These are phyloP conservation scores for Hystrix cristata DNA, from an alignment of 2,113 vertebrate genomes.

Conservation along the genomic window DNA sequence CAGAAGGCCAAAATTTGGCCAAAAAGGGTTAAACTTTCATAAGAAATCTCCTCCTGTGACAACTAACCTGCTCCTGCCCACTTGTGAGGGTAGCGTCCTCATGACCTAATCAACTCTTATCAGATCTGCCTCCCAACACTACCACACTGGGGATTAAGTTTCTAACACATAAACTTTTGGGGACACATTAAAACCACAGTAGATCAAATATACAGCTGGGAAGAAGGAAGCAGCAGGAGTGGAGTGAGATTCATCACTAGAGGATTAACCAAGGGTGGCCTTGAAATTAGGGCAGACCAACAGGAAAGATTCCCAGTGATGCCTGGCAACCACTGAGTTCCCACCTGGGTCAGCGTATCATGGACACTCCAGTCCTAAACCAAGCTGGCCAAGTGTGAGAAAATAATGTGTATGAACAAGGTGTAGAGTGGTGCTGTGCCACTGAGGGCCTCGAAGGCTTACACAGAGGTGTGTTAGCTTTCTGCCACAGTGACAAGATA, in stretches of 20 bases:
- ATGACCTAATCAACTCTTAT: too few species aligned
- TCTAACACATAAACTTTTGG: neutral
- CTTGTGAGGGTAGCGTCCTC: neutral
- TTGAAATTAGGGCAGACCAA: neutral
- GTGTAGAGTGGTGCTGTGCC: neutral
- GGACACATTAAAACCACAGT: neutral
- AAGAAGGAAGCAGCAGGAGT: neutral
- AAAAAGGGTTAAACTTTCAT: neutral
- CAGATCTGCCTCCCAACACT: neutral
- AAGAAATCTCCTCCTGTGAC: neutral
- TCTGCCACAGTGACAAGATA: neutral
- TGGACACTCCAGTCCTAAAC: neutral
- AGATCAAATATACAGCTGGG: neutral
- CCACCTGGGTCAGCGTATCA: rapidly evolving
- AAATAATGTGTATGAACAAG: neutral
- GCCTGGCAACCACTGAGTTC: neutral
- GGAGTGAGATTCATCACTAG: neutral
- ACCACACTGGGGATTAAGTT: neutral
- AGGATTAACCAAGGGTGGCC: neutral
- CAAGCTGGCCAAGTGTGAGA: neutral
- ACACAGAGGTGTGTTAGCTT: neutral
- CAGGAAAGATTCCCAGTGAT: neutral
- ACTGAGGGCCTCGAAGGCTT: neutral
- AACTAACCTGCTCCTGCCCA: neutral
- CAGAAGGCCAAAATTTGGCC: neutral